Evolutionary conservation across 2,797 vertebrate species (phyloP).

Genomic region (Melanotaenia nigrans): DNA sequence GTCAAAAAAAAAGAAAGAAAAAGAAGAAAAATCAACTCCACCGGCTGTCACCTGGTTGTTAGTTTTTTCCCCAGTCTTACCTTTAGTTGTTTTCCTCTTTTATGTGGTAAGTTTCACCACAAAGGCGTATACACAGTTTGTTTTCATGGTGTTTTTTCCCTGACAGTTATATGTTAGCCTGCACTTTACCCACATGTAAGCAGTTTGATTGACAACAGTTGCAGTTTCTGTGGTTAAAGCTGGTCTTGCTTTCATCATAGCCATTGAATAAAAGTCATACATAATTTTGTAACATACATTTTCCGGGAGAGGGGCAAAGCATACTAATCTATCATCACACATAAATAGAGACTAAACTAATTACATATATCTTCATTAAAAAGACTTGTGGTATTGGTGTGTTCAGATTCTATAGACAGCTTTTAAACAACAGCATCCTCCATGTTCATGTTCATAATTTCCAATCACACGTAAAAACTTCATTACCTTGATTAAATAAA

Average conservation of each 20-base stretch:
- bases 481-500: constrained; percentile 10
- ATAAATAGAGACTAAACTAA: background rate
- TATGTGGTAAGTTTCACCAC: too few species aligned
- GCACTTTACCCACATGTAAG: background rate
- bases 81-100: too few species aligned
- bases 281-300: too few species aligned
- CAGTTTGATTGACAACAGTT: background rate
- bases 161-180: background rate
- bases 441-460: constrained; percentile 7
- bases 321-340: background rate
- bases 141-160: too few species aligned
- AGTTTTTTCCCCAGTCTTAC: background rate
- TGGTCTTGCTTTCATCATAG: too few species aligned
- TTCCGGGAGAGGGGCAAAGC: background rate
- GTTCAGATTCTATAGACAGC: background rate
- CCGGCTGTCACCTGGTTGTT: too few species aligned
- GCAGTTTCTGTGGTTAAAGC: background rate
- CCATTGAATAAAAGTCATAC: too few species aligned
- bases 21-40: too few species aligned
- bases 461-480: constrained; percentile 4
- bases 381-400: background rate
- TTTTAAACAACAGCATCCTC: constrained; percentile 7
- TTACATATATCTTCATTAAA: constrained; percentile 1
- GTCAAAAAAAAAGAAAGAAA: background rate
- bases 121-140: too few species aligned